A percentile compares a stretch with the other conserved stretches of the same genome.
phyloP scores from a whole-genome alignment of 2,797 vertebrate species.

The Carapus acus region DNA sequence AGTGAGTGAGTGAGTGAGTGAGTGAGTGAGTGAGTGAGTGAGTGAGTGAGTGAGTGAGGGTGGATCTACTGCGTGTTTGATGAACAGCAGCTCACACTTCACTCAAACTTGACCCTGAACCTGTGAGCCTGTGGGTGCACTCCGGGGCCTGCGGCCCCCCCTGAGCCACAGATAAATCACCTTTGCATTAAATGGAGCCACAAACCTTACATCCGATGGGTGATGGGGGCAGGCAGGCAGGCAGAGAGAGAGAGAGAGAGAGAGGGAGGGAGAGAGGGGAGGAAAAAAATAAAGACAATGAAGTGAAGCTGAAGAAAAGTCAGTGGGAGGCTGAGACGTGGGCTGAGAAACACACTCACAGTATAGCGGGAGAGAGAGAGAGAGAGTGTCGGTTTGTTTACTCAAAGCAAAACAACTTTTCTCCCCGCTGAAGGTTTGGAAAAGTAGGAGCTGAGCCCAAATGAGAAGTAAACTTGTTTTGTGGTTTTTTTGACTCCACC shows the following conservation, averaged over 20 bases:
- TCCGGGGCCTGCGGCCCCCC: constrained; percentile 53
- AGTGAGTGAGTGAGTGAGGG: constrained; percentile 7
- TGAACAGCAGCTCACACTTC: constrained; percentile 32
- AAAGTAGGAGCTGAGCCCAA: constrained; percentile 30
- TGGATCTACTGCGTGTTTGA: constrained; percentile 37
- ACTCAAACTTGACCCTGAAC: constrained; percentile 33
- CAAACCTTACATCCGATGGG: constrained; percentile 14
- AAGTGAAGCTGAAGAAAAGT: constrained; percentile 10
- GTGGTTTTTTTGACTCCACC: constrained; percentile 10
- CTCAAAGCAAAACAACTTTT: constrained; percentile 4
- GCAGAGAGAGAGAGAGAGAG: constrained; percentile 10
- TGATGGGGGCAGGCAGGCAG: too few species aligned
- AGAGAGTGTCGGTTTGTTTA: constrained; percentile 36
- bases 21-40: not conserved
- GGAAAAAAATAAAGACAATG: constrained; percentile 3
- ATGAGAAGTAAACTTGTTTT: constrained; percentile 18
- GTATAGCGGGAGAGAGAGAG: not conserved
- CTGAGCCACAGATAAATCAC: constrained; percentile 62
- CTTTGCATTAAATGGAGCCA: constrained; percentile 57
- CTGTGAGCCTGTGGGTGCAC: constrained; percentile 42
- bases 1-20: constrained; percentile 1
- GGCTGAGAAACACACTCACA: not conserved
- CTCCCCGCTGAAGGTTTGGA: constrained; percentile 7
- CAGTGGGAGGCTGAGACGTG: constrained; percentile 7
- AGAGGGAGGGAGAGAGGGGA: not conserved